Evolutionary conservation across 2,113 vertebrate species (phyloP).

Genomic region (Engraulis encrasicolus): DNA sequence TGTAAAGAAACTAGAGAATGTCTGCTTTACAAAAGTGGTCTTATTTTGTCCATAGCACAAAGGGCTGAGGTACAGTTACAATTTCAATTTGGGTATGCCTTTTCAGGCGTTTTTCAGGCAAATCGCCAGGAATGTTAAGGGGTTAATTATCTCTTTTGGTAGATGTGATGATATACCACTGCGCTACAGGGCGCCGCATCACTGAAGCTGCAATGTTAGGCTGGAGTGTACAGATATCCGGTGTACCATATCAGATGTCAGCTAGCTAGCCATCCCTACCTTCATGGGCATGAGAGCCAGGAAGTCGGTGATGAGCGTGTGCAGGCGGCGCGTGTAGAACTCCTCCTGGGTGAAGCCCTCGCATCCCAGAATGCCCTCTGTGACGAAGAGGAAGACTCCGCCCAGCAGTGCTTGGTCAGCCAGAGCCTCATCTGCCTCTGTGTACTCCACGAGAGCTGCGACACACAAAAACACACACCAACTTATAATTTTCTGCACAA

Average conservation of each 20-base stretch:
- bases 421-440: conserved; percentile 92
- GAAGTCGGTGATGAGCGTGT: conserved; percentile 94
- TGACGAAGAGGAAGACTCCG: conserved; percentile 92
- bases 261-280: conserved; percentile 66
- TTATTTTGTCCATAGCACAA: too few relatives aligned
- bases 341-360: conserved; percentile 91
- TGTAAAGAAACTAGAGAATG: too few relatives aligned
- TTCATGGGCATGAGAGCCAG: conserved; percentile 98
- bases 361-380: conserved; percentile 87
- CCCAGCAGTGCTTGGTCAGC: conserved; percentile 88
- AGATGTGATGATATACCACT: too few relatives aligned
- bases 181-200: too few relatives aligned
- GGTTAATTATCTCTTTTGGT: too few relatives aligned
- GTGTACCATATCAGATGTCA: too few relatives aligned
- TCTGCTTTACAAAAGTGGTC: too few relatives aligned
- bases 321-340: conserved; percentile 91
- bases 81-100: too few relatives aligned
- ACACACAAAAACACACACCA: conserved; percentile 7
- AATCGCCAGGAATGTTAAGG: too few relatives aligned
- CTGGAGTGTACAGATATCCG: too few relatives aligned
- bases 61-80: too few relatives aligned
- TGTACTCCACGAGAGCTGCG: conserved; percentile 91
- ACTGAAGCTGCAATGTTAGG: neutral
- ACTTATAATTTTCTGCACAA: neutral
- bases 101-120: too few relatives aligned